Percentiles rank a stretch among this genome's conserved stretches.
These are phyloP conservation scores for Eristalinus sepulchralis DNA, from an alignment of 2,888 invertebrate genomes.

Conservation along the genomic window DNA sequence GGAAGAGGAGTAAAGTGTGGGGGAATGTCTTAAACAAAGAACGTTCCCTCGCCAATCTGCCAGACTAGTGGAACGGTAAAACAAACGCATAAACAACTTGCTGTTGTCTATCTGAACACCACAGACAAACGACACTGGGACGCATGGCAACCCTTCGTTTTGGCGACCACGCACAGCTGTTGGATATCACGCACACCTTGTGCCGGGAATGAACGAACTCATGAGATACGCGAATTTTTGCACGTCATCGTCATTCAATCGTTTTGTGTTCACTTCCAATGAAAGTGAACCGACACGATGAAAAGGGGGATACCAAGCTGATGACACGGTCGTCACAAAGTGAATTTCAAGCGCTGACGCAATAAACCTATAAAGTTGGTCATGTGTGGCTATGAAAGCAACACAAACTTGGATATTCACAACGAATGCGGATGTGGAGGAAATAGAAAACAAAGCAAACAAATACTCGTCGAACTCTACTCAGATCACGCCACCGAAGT, in stretches of 20 bases:
- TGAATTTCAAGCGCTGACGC: constrained; percentile 26
- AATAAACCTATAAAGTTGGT: constrained; percentile 17
- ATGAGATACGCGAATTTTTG: constrained; percentile 16
- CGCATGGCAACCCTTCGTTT: constrained; percentile 26
- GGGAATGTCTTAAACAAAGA: background rate
- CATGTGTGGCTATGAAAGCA: background rate
- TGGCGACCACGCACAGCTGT: constrained; percentile 7
- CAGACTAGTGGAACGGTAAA: background rate
- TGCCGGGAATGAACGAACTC: constrained; percentile 16
- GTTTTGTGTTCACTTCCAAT: background rate
- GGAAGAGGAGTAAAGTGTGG: background rate
- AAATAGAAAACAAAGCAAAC: background rate
- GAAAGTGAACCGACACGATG: constrained; percentile 7
- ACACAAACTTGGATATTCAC: background rate
- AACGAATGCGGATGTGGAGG: constrained; percentile 10
- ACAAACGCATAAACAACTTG: background rate
- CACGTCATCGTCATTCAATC: constrained; percentile 25
- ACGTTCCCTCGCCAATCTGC: background rate
- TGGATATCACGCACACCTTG: background rate
- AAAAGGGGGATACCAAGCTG: background rate
- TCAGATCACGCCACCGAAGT: constrained; percentile 30
- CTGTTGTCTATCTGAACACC: background rate
- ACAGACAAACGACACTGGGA: background rate
- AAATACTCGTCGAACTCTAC: background rate
- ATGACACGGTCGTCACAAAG: constrained; percentile 12